These are phyloP conservation scores for Monarcha castaneiventris DNA, from an alignment of 2,113 vertebrate genomes.

Conservation along the genomic window DNA sequence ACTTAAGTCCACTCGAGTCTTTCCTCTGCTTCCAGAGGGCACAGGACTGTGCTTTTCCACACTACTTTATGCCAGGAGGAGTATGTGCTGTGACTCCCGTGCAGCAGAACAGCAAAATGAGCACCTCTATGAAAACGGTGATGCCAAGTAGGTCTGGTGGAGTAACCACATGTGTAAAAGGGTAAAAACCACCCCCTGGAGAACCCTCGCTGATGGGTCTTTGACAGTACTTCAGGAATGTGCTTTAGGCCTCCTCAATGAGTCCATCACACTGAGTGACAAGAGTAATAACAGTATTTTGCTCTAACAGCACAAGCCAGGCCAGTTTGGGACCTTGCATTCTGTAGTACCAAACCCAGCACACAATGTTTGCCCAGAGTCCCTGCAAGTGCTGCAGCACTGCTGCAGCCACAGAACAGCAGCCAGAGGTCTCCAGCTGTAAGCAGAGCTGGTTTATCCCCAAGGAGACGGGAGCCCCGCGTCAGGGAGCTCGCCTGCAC, in stretches of 20 bases:
- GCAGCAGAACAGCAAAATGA: neutral
- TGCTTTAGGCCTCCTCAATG: neutral
- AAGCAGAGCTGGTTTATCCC: neutral
- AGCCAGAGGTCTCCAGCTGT: rapidly evolving
- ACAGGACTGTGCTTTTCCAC: neutral
- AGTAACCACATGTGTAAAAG: neutral
- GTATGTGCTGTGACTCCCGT: neutral
- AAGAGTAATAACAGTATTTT: neutral
- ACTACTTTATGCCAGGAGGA: neutral
- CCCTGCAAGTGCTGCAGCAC: neutral
- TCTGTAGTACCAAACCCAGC: rapidly evolving
- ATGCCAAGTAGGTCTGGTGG: neutral
- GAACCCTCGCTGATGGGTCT: neutral
- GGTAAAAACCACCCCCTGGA: neutral
- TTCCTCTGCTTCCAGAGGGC: neutral
- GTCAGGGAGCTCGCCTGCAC: rapidly evolving
- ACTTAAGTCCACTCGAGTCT: neutral
- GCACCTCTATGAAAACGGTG: neutral
- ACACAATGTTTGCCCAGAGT: neutral
- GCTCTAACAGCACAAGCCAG: neutral
- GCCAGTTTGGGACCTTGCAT: neutral
- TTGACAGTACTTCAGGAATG: neutral
- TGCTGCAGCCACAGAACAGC: neutral
- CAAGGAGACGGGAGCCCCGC: neutral
- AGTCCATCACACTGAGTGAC: neutral